Conservation (phyloP, 2,113 vertebrate species). For the Epinephelus cyanopodus region DNA sequence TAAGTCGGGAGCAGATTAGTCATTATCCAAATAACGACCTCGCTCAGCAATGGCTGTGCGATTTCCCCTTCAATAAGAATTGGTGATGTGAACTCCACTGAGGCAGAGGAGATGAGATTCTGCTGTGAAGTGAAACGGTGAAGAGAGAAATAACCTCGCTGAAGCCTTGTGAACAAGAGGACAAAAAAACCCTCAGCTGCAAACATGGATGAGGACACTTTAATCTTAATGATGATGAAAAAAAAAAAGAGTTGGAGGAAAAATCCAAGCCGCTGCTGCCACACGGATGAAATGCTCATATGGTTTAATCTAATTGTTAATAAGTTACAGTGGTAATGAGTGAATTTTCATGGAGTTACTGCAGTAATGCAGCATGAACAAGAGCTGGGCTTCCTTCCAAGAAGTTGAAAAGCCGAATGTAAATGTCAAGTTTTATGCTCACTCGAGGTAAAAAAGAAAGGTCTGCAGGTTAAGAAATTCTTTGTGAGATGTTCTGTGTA, state of each 20-base stretch:
- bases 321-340: constrained; percentile 38
- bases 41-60: constrained; percentile 56
- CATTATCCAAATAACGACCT: constrained; percentile 80
- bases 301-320: constrained; percentile 44
- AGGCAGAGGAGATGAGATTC: constrained; percentile 74
- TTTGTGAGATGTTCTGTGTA: constrained; percentile 30
- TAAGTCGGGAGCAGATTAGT: constrained; percentile 73
- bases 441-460: constrained; percentile 37
- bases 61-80: constrained; percentile 82
- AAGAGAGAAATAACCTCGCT: constrained; percentile 53
- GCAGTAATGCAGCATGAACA: constrained; percentile 45
- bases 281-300: background rate
- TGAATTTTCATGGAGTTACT: constrained; percentile 37
- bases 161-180: constrained; percentile 39
- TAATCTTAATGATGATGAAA: constrained; percentile 39
- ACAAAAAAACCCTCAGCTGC: constrained; percentile 22
- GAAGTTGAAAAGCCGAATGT: constrained; percentile 37
- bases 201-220: constrained; percentile 43
- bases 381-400: constrained; percentile 51
- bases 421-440: constrained; percentile 70
- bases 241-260: background rate
- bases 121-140: constrained; percentile 63
- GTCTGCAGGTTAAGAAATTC: constrained; percentile 53
- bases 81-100: constrained; percentile 71
- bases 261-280: constrained; percentile 3